A percentile compares a stretch with the other conserved stretches of the same genome.
These are phyloP conservation scores for Butastur rufipennis DNA, from an alignment of 2,113 vertebrate genomes.

Conservation along the genomic window DNA sequence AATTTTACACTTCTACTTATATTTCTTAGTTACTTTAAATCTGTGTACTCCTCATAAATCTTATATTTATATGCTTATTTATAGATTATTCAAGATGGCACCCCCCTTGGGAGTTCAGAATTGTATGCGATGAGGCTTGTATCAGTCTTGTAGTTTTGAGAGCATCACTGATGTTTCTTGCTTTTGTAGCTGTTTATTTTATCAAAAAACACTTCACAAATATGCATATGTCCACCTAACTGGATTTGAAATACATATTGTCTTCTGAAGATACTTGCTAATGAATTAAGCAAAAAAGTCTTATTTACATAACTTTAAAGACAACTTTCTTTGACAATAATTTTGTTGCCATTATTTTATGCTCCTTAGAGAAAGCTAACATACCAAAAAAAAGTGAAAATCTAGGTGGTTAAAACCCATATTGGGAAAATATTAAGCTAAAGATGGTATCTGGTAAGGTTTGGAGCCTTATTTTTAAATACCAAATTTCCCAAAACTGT, in stretches of 20 bases:
- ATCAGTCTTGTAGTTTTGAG: background rate
- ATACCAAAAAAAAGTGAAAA: background rate
- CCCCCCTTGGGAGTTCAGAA: background rate
- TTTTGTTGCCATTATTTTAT: background rate
- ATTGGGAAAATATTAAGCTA: background rate
- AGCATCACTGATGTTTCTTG: background rate
- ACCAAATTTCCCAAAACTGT: background rate
- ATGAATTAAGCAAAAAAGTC: background rate
- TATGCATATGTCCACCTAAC: background rate
- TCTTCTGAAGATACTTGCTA: background rate
- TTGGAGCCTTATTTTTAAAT: background rate
- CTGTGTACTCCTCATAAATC: background rate
- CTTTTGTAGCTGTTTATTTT: background rate
- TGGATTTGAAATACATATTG: background rate
- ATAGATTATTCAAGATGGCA: constrained; percentile 36
- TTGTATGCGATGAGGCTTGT: background rate
- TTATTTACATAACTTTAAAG: background rate
- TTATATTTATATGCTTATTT: background rate
- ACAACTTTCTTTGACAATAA: background rate
- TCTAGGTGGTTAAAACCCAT: background rate
- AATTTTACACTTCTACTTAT: background rate
- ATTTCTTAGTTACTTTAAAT: background rate
- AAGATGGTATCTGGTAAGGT: background rate
- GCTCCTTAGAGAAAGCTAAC: background rate
- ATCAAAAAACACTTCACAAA: background rate